Base-by-base conservation (phyloP, 2,113 vertebrate genomes). In the Fukomys damarensis region DNA sequence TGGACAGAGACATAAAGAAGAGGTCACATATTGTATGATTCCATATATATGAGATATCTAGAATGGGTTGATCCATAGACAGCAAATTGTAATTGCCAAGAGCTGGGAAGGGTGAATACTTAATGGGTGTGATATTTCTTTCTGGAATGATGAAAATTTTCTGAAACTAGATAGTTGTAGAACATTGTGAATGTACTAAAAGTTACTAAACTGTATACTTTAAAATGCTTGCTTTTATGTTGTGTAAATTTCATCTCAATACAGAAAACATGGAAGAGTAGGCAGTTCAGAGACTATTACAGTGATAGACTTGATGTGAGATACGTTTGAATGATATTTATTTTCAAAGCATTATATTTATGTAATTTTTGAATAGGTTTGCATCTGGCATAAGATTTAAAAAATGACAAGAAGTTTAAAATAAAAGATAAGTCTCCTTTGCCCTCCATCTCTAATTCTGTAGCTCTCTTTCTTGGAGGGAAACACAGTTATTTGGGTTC, bases 331-430 rank as follows among this genome's bases (percentile, higher is more conserved):
- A 72, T 68, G 89, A 12, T 80, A 88, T 80, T 82, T 92, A 54
- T 85, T 92, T 91, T 59, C 20, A 89, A 94, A 86, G n/a, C 13
- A 93, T 86, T 41, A 22, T 52, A 28, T 89, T 89, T 94, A 16
- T 3, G 1, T 84, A 74, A 46, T 87, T 93, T 52, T 28, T 93
- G 86, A 74, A 80, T 66, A 91, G 30, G 19, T 8, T 28, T 56
- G 16, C 14, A 80, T 56, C 63, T 79, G 38, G 12, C 68, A 38
- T 46, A 49, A 79, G 14, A 19, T 93, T 93, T 46, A 41, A 89
- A 81, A 61, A 96, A 43, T n/a, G 59, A 86, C 32, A 59, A 56
- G 82, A 9, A 2, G 6, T 79, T 86, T 85, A 79, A n/a, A 89
- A 41, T 86, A 86, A 91, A 87, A 84, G 74, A 0, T 65, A 76